Base-by-base conservation (phyloP, 2,113 vertebrate genomes). In the Cyprinodon variegatus region DNA sequence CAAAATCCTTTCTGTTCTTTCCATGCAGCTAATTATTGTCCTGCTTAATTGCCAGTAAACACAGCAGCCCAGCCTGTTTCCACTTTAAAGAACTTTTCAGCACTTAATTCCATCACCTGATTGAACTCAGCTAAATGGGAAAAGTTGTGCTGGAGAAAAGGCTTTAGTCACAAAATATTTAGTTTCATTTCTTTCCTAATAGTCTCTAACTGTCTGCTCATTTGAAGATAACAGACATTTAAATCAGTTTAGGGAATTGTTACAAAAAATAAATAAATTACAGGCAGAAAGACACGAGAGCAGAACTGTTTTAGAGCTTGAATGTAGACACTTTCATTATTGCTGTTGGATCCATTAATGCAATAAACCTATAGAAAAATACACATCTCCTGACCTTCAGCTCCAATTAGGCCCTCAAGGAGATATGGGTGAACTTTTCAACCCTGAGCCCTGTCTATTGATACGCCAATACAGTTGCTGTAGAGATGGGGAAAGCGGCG, bases 401-500 rank as follows among this genome's bases (percentile, higher is more conserved):
- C 84, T 92, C 90, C 91, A 93, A 93, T 93, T 93, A 93, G 89
- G 84, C 80, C 85, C 88, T 83, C 1, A 65, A 89, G 85, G 87
- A 92, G 75, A 88, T 85, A 92, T 84, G 74, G 79, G 60, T 93
- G 92, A 93, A 93, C 92, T 92, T 93, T 90, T 88, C 91, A 90
- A 90, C 92, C 85, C 91, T 83, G 74, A 67, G 74, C 83, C 91
- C 83, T 84, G 85, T 90, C 81, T 88, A 85, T 89, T 89, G 86
- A 93, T 90, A 88, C 83, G 78, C 50, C 73, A 76, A 73, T 77
- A 75, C 63, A 43, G 75, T 77, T 74, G 87, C 61, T 61, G n/a
- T 78, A 70, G 85, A 86, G 84, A 84, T 74, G 13, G 60, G 70
- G 59, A 66, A 81, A 85, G 88, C 22, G 41, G 73, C 72, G 65